phyloP scores from a whole-genome alignment of 1,140 invertebrate species.

The Trichonephila clavipes region DNA sequence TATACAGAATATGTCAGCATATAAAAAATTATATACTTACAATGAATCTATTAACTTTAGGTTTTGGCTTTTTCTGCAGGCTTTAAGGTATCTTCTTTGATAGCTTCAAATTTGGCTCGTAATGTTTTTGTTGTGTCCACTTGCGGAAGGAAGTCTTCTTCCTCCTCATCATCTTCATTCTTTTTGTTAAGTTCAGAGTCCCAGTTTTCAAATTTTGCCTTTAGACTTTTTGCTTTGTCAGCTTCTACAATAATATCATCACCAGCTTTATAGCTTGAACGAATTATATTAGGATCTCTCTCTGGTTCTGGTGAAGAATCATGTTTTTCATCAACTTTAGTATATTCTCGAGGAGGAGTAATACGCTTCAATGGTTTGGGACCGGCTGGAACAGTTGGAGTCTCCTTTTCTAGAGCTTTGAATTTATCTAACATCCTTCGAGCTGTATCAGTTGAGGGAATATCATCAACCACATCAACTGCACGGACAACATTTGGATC shows the following conservation, averaged over 20 bases:
- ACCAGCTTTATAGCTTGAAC: constrained; percentile 83
- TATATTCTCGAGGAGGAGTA: constrained; percentile 91
- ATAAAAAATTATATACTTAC: constrained; percentile 83
- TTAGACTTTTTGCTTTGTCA: constrained; percentile 89
- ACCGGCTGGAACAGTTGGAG: constrained; percentile 82
- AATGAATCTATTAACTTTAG: constrained; percentile 92
- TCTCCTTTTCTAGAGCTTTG: constrained; percentile 90
- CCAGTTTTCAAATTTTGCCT: constrained; percentile 95
- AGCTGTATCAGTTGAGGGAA: constrained; percentile 87
- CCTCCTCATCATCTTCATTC: constrained; percentile 81
- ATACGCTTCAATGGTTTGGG: constrained; percentile 92
- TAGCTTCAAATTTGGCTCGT: constrained; percentile 91
- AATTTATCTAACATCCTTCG: constrained; percentile 89
- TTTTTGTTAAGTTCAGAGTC: constrained; percentile 83
- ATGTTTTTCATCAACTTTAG: constrained; percentile 79
- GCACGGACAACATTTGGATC: constrained; percentile 88
- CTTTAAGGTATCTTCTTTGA: constrained; percentile 83
- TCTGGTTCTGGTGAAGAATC: constrained; percentile 79
- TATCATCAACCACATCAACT: constrained; percentile 83
- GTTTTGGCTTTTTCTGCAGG: constrained; percentile 83
- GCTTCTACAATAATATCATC: constrained; percentile 84
- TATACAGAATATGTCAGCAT: neutral
- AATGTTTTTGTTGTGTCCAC: constrained; percentile 90
- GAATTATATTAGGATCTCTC: constrained; percentile 78
- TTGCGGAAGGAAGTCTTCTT: constrained; percentile 80